Evolutionary conservation across 2,888 invertebrate genomes (phyloP), one percentile per base, ranked within the genome.

Genomic region (Chrysolina americana): DNA sequence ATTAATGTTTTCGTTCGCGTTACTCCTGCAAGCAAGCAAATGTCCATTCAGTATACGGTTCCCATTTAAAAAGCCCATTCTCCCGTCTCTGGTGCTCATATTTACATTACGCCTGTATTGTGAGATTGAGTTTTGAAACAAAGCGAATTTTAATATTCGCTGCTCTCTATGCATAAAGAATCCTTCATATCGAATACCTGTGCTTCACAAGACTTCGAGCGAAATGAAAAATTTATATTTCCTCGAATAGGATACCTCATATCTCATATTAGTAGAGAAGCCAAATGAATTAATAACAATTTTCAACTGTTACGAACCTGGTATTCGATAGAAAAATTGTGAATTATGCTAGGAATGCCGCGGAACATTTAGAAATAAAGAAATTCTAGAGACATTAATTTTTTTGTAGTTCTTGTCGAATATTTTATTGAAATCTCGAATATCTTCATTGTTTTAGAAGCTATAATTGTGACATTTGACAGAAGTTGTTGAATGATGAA

Each of bases 71-170:
- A n/a, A n/a, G 13, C 9, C n/a, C 13, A 47, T n/a, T n/a, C 0
- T 10, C 59, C 75, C 75, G 41, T 53, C 73, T 83, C 83, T 85
- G 84, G 41, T 21, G 64, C 36, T 86, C 84, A 86, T 86, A 86
- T 86, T 86, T 86, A 86, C 86, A 86, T 86, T 86, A 86, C 85
- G 83, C 85, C 81, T 83, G 84, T 85, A 85, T 83, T 83, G 84
- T 82, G 85, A 86, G 86, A 87, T 86, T 86, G 86, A 86, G 85
- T 87, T 87, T 85, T 85, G 85, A 86, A 87, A 87, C 86, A 86
- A 87, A 86, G 85, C 86, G 85, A 85, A 86, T 86, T 87, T 87
- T 87, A 87, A 86, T 87, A 86, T 86, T 85, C 85, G 85, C 80
- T 77, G 82, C 83, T 83, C 72, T 82, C 84, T 82, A 83, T 85